Base-by-base conservation (phyloP, 1,140 invertebrate genomes). In the Dendroctonus valens region DNA sequence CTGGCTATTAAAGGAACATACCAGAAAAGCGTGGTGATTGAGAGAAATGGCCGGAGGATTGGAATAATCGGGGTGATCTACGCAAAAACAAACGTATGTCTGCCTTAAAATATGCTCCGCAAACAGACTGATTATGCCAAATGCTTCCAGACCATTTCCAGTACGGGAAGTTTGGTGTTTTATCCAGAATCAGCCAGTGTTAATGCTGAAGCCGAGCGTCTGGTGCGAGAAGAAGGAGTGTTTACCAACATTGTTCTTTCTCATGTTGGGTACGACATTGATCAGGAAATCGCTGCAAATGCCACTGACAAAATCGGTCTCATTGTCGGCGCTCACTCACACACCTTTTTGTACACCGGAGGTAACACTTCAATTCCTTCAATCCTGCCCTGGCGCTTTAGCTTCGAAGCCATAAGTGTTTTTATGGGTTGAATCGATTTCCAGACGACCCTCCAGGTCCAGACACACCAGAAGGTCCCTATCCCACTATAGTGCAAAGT, bases 311-410 rank as follows among this genome's bases (percentile, higher is more conserved):
- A 88, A 48, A 85, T 95, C 41, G 87, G 90, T 64, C 84, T 91
- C 0, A 91, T 96, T 65, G 90, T 96, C 26, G 93, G 93, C 9
- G 91, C 89, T n/a, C 93, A 96, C 74, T 90, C 90, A 5, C 91
- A 96, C 73, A 90, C 74, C 15, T 75, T 77, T 63, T 62, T 78
- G 14, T 78, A 74, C 58, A 74, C 71, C 46, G 75, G 75, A 57
- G 73, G 74, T 75, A 67, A 42, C 12, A 46, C 42, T 46, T 46
- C 4, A 46, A 46, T 12, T 46, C 12, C 8, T 46, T 46, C 8
- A 52, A 5, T 5, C 11, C 38, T n/a, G 7, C 5, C 37, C 11
- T 40, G 11, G 38, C 0, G 8, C 12, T 53, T 41, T 6, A 58
- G 6, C 5, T 38, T 15, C 8, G n/a, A 60, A 48, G 14, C 46